Base-by-base conservation (phyloP, 1,140 invertebrate genomes). In the Uloborus diversus region DNA sequence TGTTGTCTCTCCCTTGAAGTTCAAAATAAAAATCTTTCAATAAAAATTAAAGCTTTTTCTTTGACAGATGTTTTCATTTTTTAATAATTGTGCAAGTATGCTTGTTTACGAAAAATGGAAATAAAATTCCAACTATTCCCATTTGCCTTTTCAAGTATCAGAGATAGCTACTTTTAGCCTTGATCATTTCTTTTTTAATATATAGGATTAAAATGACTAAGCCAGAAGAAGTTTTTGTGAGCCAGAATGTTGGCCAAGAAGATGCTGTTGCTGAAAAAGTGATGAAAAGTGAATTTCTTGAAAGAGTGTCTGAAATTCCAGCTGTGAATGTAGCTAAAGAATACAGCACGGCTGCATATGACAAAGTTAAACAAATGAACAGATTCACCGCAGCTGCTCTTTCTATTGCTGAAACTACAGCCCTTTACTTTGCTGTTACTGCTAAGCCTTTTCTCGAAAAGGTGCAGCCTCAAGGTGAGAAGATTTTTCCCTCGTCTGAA, bases 401-500 rank as follows among this genome's bases (percentile, higher is more conserved):
- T 5, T 33, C 23, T 51, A 57, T 30, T n/a, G 76, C 76, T 62
- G 76, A 79, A 69, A 59, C 28, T 13, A 51, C 76, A n/a, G 65
- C 65, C n/a, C 56, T 79, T 20, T 79, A 79, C 33, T 69, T 79
- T 59, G 76, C 76, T 20, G 14, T 79, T 1, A 33, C 64, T 61
- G 76, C 76, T 7, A 79, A 79, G 37, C 76, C 76, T 11, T 69
- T 68, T 20, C 27, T 79, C 25, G 76, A 79, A 32, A 79, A 49
- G 49, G 56, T 79, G 4, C 76, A 79, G 5, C 76, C 76, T 14
- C 76, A 79, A 69, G 76, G 76, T 79, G 61, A 53, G n/a, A n/a
- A n/a, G 28, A 37, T 33, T 51, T 30, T 59, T n/a, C n/a, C n/a
- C n/a, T n/a, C n/a, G n/a, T n/a, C n/a, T n/a, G n/a, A n/a, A n/a